Conservation (phyloP, 2,113 vertebrate species). For the Malaclemys terrapin region DNA sequence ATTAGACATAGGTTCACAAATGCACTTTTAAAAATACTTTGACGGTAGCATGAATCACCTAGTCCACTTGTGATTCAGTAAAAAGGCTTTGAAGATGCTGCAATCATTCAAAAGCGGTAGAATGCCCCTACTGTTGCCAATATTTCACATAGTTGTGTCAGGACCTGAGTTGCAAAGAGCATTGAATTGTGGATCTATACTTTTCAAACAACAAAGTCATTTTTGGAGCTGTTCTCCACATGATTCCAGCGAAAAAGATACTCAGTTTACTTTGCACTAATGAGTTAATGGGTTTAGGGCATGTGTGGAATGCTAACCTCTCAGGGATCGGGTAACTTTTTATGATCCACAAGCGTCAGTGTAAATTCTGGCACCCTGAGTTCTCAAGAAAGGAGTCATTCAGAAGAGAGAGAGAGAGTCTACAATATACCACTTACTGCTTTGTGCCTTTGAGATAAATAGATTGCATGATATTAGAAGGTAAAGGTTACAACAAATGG, state of each 20-base stretch:
- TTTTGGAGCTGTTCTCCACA: background rate
- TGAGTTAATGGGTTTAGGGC: background rate
- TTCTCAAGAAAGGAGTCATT: background rate
- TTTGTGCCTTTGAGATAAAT: background rate
- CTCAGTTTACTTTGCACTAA: background rate
- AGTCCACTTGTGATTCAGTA: background rate
- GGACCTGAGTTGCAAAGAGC: background rate
- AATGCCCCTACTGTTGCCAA: background rate
- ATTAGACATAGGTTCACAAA: background rate
- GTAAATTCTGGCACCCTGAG: background rate
- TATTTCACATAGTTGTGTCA: constrained; percentile 10
- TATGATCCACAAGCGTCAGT: background rate
- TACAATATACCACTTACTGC: background rate
- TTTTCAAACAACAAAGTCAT: constrained; percentile 30
- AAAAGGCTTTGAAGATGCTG: background rate
- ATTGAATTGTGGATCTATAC: constrained; percentile 33
- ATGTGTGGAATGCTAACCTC: background rate
- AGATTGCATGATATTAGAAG: background rate
- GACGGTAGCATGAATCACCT: background rate
- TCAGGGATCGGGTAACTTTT: background rate
- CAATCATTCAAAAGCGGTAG: background rate
- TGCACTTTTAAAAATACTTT: background rate
- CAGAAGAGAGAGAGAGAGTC: background rate
- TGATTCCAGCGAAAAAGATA: background rate
- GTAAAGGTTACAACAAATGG: background rate